phyloP scores from a whole-genome alignment of 2,888 invertebrate species.

The Neria commutata region DNA sequence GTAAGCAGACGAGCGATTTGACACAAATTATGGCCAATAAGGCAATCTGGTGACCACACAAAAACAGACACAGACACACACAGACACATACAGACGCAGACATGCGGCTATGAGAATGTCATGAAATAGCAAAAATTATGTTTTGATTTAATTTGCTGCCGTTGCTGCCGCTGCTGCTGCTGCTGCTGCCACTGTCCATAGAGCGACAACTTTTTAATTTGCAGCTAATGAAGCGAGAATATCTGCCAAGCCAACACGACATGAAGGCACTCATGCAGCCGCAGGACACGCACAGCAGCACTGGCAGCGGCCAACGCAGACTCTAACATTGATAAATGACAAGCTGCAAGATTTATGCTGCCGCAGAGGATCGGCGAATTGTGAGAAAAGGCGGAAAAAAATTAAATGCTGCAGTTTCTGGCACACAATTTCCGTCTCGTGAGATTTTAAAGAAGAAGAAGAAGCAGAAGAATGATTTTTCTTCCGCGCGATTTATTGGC shows the following conservation, averaged over 20 bases:
- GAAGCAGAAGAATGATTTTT: conserved; percentile 11
- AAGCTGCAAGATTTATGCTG: conserved; percentile 23
- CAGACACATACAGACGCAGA: too few relatives aligned
- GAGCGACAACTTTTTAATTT: conserved; percentile 34
- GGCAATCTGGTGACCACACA: too few relatives aligned
- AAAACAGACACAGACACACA: too few relatives aligned
- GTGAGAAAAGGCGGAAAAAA: neutral
- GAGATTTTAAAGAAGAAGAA: neutral
- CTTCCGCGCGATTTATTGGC: conserved; percentile 23
- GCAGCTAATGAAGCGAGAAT: conserved; percentile 39
- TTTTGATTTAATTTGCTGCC: neutral
- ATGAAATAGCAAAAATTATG: too few relatives aligned
- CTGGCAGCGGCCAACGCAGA: neutral
- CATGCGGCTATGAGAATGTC: too few relatives aligned
- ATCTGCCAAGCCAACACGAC: conserved; percentile 21
- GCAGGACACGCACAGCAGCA: neutral
- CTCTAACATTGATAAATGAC: conserved; percentile 26
- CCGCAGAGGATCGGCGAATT: neutral
- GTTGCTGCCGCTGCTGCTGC: neutral
- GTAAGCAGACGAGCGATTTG: too few relatives aligned
- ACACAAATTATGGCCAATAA: too few relatives aligned
- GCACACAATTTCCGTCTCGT: neutral
- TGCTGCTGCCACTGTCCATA: neutral
- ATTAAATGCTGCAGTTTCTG: neutral
- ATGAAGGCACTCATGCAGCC: neutral